Base-by-base conservation (phyloP, 2,113 vertebrate genomes). In the Petaurus breviceps region DNA sequence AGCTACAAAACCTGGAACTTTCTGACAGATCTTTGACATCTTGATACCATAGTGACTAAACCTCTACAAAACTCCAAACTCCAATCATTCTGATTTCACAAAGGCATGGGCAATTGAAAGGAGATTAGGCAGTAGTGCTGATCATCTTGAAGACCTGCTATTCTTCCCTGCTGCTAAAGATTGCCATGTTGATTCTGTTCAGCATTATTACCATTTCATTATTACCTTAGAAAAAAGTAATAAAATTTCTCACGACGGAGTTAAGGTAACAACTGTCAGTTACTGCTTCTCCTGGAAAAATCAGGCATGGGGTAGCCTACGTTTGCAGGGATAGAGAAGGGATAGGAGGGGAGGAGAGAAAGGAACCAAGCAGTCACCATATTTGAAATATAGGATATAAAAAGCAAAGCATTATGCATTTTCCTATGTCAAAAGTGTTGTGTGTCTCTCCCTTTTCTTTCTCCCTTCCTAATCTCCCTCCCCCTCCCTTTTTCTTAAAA, bases 181-280 rank as follows among this genome's bases (percentile, higher is more conserved):
- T 19, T 93, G 46, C 3, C 84, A 22, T n/a, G 1, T n/a, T 89
- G 46, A 68, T 50, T 93, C 24, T 92, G 19, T 91, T 52, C 61
- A 89, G 91, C 77, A 84, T 97, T 91, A 94, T 92, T 50, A 94
- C 14, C 92, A 84, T 43, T 84, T 84, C 68, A 84, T 84, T 84
- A 43, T 84, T 43, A 43, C 68, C n/a, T 84, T 43, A 84, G 68
- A 84, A 84, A 84, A 77, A 84, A 43, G 68, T 84, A 84, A 84
- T 84, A 84, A 84, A 84, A 23, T 84, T n/a, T 43, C n/a, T 84
- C 68, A 84, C 5, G 19, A 84, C 23, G 19, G 68, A 84, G 68
- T 84, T 84, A 84, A 5, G n/a, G 68, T 23, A 84, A 84, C 16
- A 91, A 96, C 3, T 16, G 26, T 7, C 37, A 93, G 37, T 92